These are phyloP conservation scores for Falco cherrug DNA, from an alignment of 2,797 vertebrate genomes.

Conservation along the genomic window DNA sequence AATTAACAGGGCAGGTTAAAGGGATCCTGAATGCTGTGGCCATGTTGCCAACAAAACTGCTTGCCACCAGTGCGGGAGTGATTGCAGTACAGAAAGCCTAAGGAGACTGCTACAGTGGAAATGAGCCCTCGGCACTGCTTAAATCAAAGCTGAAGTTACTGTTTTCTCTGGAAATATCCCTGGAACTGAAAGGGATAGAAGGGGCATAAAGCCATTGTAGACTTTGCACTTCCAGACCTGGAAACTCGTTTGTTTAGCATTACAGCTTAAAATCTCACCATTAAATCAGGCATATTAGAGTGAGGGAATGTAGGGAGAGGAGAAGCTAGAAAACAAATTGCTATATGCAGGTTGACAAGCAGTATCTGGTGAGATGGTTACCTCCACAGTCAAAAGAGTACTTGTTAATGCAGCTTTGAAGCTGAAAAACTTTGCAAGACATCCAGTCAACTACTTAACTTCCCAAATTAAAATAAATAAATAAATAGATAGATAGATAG, in stretches of 20 bases:
- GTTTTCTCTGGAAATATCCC: neutral
- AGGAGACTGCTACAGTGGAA: neutral
- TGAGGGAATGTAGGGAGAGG: neutral
- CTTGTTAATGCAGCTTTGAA: neutral
- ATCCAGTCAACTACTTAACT: neutral
- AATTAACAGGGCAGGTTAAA: neutral
- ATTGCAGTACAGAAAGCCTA: neutral
- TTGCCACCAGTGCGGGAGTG: neutral
- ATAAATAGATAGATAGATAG: neutral
- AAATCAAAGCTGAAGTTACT: neutral
- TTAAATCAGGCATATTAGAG: accelerated
- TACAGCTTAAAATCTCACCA: neutral
- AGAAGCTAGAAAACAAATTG: neutral
- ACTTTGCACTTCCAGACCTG: neutral
- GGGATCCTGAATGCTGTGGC: neutral
- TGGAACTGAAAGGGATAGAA: neutral
- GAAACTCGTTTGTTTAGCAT: neutral
- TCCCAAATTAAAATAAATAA: neutral
- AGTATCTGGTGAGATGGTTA: neutral
- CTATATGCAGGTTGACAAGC: neutral
- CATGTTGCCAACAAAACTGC: accelerated
- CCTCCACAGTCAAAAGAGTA: neutral
- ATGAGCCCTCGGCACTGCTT: neutral
- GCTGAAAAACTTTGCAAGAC: neutral
- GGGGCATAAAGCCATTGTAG: neutral